phyloP scores from a whole-genome alignment of 2,113 vertebrate species.

The Cynocephalus volans region DNA sequence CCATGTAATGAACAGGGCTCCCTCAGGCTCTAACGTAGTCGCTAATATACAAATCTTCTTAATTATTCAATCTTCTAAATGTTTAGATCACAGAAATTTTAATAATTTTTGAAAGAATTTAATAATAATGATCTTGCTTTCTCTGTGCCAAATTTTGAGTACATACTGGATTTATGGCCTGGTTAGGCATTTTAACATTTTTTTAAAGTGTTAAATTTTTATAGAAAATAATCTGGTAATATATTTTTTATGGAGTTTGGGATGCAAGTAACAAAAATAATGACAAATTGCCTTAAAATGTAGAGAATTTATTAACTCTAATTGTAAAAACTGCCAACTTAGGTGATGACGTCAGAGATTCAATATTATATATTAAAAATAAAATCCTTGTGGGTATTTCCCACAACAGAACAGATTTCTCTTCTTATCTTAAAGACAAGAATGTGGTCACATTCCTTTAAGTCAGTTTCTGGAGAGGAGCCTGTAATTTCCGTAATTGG shows the following conservation, averaged over 20 bases:
- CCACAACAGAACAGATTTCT: not conserved
- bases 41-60: not conserved
- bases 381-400: not conserved
- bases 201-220: not conserved
- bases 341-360: not conserved
- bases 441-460: not conserved
- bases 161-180: not conserved
- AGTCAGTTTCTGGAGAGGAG: not conserved
- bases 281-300: not conserved
- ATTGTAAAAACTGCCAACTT: not conserved
- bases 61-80: not conserved
- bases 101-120: not conserved
- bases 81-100: not conserved
- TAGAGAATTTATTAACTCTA: not conserved
- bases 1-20: not conserved
- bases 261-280: not conserved
- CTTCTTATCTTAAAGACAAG: not conserved
- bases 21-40: not conserved
- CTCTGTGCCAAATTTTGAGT: not conserved
- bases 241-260: not conserved
- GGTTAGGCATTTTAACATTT: not conserved
- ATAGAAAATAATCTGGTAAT: not conserved
- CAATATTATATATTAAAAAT: not conserved
- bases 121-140: not conserved
- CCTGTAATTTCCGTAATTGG: not conserved